phyloP scores from a whole-genome alignment of 2,797 vertebrate species.

The Lindbergichthys nudifrons region DNA sequence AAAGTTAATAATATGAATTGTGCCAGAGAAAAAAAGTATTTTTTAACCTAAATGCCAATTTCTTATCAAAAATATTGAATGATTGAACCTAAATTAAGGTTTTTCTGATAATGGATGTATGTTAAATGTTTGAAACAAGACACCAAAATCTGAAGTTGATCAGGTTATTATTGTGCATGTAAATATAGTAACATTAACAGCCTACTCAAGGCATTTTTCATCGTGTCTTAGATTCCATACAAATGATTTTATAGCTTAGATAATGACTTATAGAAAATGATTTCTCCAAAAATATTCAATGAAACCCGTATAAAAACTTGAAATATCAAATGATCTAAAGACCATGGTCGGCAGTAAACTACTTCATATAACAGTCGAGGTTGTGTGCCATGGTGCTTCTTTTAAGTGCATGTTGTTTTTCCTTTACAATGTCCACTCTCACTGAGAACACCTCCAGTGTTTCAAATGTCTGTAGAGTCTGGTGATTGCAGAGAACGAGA shows the following conservation, averaged over 20 bases:
- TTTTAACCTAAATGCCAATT: neutral
- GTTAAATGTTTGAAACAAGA: neutral
- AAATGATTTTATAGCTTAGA: slow-evolving; percentile 25
- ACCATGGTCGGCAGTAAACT: slow-evolving; percentile 41
- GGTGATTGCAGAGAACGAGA: neutral
- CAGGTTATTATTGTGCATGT: slow-evolving; percentile 35
- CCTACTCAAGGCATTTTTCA: slow-evolving; percentile 58
- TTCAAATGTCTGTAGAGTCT: slow-evolving; percentile 34
- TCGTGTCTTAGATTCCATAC: slow-evolving; percentile 20
- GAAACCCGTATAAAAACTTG: slow-evolving; percentile 41
- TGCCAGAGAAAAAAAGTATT: too few relatives aligned
- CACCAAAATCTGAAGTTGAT: neutral
- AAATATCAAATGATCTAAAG: slow-evolving; percentile 47
- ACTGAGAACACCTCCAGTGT: slow-evolving; percentile 19
- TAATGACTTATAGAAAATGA: slow-evolving; percentile 28
- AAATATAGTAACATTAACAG: slow-evolving; percentile 31
- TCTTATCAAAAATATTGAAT: neutral
- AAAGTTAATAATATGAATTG: neutral
- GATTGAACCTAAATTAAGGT: neutral
- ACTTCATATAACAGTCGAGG: slow-evolving; percentile 38
- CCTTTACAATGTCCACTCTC: slow-evolving; percentile 20
- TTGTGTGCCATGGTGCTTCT: slow-evolving; percentile 51
- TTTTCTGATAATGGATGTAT: neutral
- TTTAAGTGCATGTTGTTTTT: slow-evolving; percentile 78
- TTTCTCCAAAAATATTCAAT: slow-evolving; percentile 43